These are phyloP conservation scores for Parazoanthus swiftii DNA, from an alignment of 92 coral and sea anemone genomes.

Conservation along the genomic window DNA sequence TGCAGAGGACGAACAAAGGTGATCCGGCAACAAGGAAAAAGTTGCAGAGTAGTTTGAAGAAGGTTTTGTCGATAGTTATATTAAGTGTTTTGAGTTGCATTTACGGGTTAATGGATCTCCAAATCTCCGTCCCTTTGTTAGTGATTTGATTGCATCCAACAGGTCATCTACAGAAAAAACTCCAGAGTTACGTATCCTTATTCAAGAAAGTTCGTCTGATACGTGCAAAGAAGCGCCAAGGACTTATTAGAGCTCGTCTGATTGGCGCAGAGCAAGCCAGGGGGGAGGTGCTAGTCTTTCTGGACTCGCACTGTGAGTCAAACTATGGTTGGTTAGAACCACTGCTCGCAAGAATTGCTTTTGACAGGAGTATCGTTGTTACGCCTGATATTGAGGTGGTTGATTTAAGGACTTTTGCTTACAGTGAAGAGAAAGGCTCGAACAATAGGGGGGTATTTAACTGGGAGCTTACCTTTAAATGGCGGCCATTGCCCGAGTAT, in stretches of 20 bases:
- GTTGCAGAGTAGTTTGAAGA: no score
- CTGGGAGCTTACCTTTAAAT: conserved; percentile 98
- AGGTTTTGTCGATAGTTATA: no score
- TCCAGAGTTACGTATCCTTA: conserved; percentile 61
- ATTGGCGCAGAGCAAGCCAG: conserved; percentile 86
- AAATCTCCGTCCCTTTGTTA: no score
- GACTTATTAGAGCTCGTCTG: conserved; percentile 90
- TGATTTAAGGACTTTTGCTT: conserved; percentile 85
- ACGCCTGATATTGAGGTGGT: conserved; percentile 98
- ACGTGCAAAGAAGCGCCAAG: conserved; percentile 86
- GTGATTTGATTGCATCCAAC: conserved; percentile 5
- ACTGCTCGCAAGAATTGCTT: conserved; percentile 94
- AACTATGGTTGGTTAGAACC: conserved; percentile 99
- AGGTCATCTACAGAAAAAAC: conserved; percentile 77
- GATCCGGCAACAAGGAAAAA: no score
- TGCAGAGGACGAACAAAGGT: no score
- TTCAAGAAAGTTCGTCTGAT: conserved; percentile 76
- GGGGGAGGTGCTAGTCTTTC: conserved; percentile 87
- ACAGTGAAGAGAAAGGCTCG: conserved; percentile 68
- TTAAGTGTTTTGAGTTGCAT: no score
- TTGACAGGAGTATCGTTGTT: conserved; percentile 81
- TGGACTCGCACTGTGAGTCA: conserved; percentile 97
- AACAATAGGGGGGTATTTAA: conserved; percentile 90
- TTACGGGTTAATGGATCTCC: no score
- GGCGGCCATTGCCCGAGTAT: conserved; percentile 86